These are phyloP conservation scores for Catostomus latipinnis DNA, from an alignment of 2,797 vertebrate species.

Conservation along the genomic window DNA sequence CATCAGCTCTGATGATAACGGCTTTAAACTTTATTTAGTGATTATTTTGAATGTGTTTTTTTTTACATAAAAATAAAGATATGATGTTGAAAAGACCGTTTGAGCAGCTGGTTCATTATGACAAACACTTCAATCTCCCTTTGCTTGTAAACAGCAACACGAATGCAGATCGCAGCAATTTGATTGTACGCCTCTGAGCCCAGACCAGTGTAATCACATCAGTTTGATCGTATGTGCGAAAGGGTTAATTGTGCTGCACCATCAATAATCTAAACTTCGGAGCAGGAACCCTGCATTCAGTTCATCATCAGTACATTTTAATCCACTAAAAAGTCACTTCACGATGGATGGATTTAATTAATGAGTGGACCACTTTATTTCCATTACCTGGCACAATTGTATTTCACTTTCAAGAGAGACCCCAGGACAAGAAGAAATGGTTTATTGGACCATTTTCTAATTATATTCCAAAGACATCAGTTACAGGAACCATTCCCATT, in stretches of 20 bases:
- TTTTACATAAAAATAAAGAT: too few relatives aligned
- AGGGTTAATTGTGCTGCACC: neutral
- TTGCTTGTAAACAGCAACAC: too few relatives aligned
- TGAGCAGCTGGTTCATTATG: too few relatives aligned
- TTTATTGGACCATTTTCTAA: neutral
- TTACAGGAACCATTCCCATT: neutral
- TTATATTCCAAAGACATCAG: neutral
- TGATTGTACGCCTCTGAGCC: too few relatives aligned
- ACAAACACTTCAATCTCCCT: too few relatives aligned
- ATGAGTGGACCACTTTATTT: constrained; percentile 19
- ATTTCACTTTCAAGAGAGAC: neutral
- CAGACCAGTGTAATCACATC: too few relatives aligned
- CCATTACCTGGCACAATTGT: neutral
- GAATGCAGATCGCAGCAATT: too few relatives aligned
- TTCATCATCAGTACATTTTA: constrained; percentile 24
- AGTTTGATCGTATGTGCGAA: too few relatives aligned
- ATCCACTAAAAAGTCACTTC: constrained; percentile 21
- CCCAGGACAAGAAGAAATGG: neutral
- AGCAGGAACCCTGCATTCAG: neutral
- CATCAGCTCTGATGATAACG: too few relatives aligned
- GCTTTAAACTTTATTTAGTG: too few relatives aligned
- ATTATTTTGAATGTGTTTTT: too few relatives aligned
- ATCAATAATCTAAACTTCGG: neutral
- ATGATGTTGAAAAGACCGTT: too few relatives aligned
- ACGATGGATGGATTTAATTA: neutral